Evolutionary conservation across 2,113 vertebrate species (phyloP).

Genomic region (Scytalopus superciliaris): DNA sequence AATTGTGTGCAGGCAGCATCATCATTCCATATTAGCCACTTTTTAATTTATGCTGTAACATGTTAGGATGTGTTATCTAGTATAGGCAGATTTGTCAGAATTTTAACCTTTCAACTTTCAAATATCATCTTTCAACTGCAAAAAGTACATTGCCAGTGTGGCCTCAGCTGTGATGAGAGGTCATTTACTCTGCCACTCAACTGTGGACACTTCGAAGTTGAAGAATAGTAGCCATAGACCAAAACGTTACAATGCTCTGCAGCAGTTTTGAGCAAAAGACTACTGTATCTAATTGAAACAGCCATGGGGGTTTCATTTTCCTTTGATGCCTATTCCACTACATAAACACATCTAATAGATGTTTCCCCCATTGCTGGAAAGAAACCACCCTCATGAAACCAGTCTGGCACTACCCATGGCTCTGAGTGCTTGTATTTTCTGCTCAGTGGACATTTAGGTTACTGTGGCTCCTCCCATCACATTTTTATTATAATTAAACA

Average conservation of each 20-base stretch:
- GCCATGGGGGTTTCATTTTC: conserved; percentile 10
- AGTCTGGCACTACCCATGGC: not conserved
- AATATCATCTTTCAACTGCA: not conserved
- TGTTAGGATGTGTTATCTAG: not conserved
- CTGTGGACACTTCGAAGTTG: not conserved
- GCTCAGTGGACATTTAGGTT: not conserved
- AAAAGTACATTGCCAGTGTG: not conserved
- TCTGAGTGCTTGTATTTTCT: not conserved
- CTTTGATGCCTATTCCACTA: conserved; percentile 40
- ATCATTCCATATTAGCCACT: fast-evolving
- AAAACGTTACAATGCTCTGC: not conserved
- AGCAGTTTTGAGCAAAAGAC: not conserved
- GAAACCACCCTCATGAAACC: conserved; percentile 13
- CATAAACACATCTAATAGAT: not conserved
- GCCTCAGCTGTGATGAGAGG: not conserved
- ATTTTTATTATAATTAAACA: conserved; percentile 25
- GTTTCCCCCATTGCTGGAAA: not conserved
- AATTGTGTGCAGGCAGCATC: not conserved
- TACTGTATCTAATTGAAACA: not conserved
- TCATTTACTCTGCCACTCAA: not conserved
- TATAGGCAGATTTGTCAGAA: not conserved
- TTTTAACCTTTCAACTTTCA: not conserved
- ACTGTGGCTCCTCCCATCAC: not conserved
- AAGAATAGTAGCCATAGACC: not conserved
- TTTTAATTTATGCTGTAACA: not conserved